Evolutionary conservation across 2,113 vertebrate species (phyloP).

Genomic region (Ancistrus triradiatus): DNA sequence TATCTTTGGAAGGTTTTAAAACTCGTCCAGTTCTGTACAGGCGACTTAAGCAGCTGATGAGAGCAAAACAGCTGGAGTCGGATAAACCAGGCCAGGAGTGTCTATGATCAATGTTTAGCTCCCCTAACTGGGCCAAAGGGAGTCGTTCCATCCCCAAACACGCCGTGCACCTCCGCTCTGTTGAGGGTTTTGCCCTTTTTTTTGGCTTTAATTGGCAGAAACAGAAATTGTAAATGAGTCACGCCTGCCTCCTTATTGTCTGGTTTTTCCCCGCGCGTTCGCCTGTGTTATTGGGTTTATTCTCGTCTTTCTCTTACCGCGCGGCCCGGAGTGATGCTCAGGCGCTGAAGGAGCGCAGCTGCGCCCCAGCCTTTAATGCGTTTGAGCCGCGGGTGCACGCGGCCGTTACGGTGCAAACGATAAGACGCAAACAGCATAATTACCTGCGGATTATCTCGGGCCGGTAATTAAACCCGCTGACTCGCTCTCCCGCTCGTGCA

Average conservation of each 20-base stretch:
- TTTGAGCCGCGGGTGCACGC: background rate
- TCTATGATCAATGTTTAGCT: constrained; percentile 52
- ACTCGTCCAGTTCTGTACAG: constrained; percentile 46
- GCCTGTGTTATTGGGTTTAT: no score
- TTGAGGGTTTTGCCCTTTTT: constrained; percentile 48
- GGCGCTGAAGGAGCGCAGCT: background rate
- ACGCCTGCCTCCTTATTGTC: no score
- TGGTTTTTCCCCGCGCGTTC: no score
- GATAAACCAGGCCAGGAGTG: constrained; percentile 47
- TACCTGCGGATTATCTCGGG: constrained; percentile 59
- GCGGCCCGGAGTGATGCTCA: no score
- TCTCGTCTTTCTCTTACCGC: constrained; percentile 36
- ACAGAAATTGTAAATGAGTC: constrained; percentile 11
- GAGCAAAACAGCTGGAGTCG: constrained; percentile 51
- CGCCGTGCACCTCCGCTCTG: constrained; percentile 50
- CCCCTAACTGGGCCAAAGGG: constrained; percentile 64
- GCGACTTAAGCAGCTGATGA: constrained; percentile 42
- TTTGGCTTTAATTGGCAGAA: constrained; percentile 62
- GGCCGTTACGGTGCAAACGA: constrained; percentile 36
- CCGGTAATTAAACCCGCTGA: constrained; percentile 56
- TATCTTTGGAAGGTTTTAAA: constrained; percentile 48
- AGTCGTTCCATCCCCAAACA: constrained; percentile 55
- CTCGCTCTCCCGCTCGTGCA: constrained; percentile 39
- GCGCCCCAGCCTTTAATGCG: background rate
- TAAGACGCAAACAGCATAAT: constrained; percentile 64